phyloP scores from a whole-genome alignment of 2,797 vertebrate species.

The Paratrypauchen microcephalus region DNA sequence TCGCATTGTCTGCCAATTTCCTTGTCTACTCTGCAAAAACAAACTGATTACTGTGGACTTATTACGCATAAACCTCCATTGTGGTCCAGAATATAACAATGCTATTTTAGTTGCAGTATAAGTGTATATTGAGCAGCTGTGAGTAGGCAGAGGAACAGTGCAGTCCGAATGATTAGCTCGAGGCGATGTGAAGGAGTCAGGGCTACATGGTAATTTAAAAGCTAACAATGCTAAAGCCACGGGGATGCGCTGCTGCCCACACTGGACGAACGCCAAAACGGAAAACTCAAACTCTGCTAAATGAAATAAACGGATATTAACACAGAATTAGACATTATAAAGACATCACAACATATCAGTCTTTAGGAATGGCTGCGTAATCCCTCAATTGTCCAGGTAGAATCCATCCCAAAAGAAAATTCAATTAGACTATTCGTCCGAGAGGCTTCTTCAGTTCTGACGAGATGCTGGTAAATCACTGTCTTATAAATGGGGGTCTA shows the following conservation, averaged over 20 bases:
- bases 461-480: too few relatives aligned
- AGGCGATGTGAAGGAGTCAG: slow-evolving; percentile 38
- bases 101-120: slow-evolving; percentile 3
- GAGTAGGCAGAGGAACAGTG: slow-evolving; percentile 10
- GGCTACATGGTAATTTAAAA: slow-evolving; percentile 39
- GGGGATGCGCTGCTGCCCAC: slow-evolving; percentile 31
- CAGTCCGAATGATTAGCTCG: slow-evolving; percentile 16
- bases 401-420: too few relatives aligned
- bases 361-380: too few relatives aligned
- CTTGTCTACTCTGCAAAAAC: background rate
- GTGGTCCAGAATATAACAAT: slow-evolving; percentile 1
- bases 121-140: background rate
- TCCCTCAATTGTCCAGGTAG: too few relatives aligned
- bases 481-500: too few relatives aligned
- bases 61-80: background rate
- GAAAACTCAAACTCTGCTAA: slow-evolving; percentile 17
- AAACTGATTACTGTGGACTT: too few relatives aligned
- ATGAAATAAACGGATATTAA: slow-evolving; percentile 5
- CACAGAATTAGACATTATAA: too few relatives aligned
- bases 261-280: slow-evolving; percentile 23
- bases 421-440: too few relatives aligned
- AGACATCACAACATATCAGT: too few relatives aligned
- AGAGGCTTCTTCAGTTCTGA: too few relatives aligned
- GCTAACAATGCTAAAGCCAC: slow-evolving; percentile 38
- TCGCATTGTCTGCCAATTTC: background rate